Conservation (phyloP, 2,888 invertebrate genomes). For the Acanthosoma haemorrhoidale region DNA sequence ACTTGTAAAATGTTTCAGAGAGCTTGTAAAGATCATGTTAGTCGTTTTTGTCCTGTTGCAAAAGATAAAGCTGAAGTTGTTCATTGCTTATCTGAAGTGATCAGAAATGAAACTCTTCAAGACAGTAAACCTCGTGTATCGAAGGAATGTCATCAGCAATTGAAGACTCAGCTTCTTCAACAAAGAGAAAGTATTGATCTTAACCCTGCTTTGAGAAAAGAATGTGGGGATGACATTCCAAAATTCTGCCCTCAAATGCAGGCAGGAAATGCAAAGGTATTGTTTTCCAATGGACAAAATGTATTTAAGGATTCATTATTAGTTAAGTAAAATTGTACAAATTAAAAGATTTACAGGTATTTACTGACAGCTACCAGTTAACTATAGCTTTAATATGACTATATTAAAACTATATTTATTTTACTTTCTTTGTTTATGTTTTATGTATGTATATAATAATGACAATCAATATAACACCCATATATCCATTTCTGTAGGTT, state of each 20-base stretch:
- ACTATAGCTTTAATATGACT: no score
- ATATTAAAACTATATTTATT: no score
- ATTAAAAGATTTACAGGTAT: no score
- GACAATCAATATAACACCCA: no score
- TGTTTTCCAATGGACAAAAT: no score
- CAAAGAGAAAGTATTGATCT: conserved; percentile 83
- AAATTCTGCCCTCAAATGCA: conserved; percentile 63
- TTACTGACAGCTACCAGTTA: no score
- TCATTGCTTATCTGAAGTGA: conserved; percentile 80
- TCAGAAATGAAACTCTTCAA: conserved; percentile 80
- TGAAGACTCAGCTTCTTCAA: conserved; percentile 85
- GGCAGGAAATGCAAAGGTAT: conserved; percentile 60
- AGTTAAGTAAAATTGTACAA: no score
- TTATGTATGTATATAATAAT: no score
- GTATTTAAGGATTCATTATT: no score
- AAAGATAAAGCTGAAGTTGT: conserved; percentile 64
- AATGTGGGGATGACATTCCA: conserved; percentile 74
- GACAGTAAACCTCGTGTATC: conserved; percentile 70
- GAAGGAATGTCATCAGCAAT: conserved; percentile 84
- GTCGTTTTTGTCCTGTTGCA: conserved; percentile 57
- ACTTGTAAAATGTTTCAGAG: conserved; percentile 48
- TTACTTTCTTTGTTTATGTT: no score
- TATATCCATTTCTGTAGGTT: no score
- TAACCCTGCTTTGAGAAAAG: conserved; percentile 75
- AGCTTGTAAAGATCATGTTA: conserved; percentile 80